Evolutionary conservation across 1,140 invertebrate genomes (phyloP).

Genomic region (Zaprionus gabonicus): DNA sequence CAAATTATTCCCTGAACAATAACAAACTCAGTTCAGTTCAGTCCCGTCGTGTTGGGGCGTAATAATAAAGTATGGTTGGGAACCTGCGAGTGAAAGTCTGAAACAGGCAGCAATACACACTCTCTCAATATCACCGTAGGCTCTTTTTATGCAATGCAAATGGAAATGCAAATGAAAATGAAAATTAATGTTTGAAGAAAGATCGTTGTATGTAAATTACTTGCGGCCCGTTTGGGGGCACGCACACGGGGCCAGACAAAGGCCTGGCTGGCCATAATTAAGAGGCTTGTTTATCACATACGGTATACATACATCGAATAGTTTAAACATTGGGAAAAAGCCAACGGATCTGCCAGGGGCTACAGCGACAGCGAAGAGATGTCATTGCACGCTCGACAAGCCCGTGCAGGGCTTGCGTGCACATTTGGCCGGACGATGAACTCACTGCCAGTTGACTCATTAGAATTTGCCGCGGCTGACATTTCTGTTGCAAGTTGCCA

Average conservation of each 20-base stretch:
- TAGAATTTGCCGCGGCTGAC: slow-evolving; percentile 39
- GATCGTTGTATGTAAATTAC: slow-evolving; percentile 46
- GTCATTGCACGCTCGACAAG: slow-evolving; percentile 15
- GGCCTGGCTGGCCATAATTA: slow-evolving; percentile 44
- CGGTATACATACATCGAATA: slow-evolving; percentile 37
- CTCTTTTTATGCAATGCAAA: slow-evolving; percentile 42
- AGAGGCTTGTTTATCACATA: slow-evolving; percentile 49
- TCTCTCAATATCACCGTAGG: slow-evolving; percentile 21
- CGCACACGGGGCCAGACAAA: too few relatives aligned
- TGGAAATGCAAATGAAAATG: slow-evolving; percentile 28
- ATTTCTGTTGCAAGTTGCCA: slow-evolving; percentile 36
- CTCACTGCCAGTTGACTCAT: slow-evolving; percentile 2
- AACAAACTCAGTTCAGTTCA: not conserved
- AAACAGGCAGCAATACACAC: not conserved
- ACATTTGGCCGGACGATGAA: slow-evolving; percentile 40
- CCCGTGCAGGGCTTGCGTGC: not conserved
- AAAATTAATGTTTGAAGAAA: slow-evolving; percentile 38
- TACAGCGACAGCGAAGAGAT: not conserved
- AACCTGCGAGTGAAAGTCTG: slow-evolving; percentile 29
- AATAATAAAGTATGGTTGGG: slow-evolving; percentile 37
- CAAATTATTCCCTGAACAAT: slow-evolving; percentile 14
- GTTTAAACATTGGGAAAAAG: slow-evolving; percentile 51
- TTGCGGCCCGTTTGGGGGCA: slow-evolving; percentile 24
- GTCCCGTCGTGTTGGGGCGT: not conserved
- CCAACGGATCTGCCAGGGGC: not conserved